phyloP scores from a whole-genome alignment of 2,888 invertebrate species.

The Athalia circularis region DNA sequence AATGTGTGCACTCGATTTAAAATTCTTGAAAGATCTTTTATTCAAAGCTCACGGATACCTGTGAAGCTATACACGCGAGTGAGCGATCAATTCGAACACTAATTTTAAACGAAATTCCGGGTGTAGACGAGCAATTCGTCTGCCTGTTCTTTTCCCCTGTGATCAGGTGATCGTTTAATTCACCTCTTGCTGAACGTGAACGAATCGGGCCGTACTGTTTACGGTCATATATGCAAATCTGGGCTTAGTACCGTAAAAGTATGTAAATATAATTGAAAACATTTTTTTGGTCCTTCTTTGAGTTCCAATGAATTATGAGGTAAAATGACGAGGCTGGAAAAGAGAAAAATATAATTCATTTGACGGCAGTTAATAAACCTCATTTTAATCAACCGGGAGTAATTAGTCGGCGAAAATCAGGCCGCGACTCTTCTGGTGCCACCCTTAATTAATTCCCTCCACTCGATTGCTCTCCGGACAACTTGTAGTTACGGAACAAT shows the following conservation, averaged over 20 bases:
- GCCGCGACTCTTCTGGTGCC: not conserved
- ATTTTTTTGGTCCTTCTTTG: too few species aligned
- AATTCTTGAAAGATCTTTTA: constrained; percentile 6
- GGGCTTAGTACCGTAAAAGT: not conserved
- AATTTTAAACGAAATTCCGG: constrained; percentile 3
- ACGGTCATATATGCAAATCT: constrained; percentile 25
- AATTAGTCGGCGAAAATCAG: constrained; percentile 1
- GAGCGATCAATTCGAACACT: constrained; percentile 20
- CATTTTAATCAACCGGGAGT: constrained; percentile 15
- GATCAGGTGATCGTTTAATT: not conserved
- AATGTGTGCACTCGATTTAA: not conserved
- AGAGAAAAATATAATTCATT: not conserved
- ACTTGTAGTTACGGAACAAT: not conserved
- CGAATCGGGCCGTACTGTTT: constrained; percentile 22
- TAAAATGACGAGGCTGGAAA: too few species aligned
- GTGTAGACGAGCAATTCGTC: constrained; percentile 5
- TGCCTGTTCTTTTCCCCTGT: constrained; percentile 2
- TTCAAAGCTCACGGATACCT: not conserved
- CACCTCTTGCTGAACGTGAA: constrained; percentile 14
- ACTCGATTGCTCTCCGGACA: constrained; percentile 1
- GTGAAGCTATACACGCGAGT: not conserved
- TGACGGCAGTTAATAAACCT: constrained; percentile 9
- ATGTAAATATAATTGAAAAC: not conserved
- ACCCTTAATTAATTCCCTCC: not conserved
- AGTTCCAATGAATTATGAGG: too few species aligned